Conservation (phyloP, 2,113 vertebrate genomes). For the Mobula hypostoma region DNA sequence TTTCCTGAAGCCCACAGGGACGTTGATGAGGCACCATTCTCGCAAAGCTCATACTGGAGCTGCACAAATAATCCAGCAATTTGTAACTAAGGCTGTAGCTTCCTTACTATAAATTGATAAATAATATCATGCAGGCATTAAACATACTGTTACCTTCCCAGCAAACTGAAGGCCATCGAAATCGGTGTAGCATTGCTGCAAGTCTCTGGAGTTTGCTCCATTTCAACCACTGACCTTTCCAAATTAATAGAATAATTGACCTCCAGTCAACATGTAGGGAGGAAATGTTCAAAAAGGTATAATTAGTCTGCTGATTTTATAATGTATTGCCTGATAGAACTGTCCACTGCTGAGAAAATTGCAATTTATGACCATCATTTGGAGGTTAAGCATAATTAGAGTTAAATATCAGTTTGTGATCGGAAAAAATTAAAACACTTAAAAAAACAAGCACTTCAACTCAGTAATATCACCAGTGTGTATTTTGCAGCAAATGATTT, state of each 20-base stretch:
- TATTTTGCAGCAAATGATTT: neutral
- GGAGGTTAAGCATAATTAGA: slow-evolving; percentile 29
- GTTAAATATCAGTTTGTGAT: slow-evolving; percentile 20
- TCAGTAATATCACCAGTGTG: neutral
- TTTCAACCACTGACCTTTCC: slow-evolving; percentile 26
- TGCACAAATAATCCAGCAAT: neutral
- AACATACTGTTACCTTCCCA: neutral
- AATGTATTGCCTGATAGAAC: slow-evolving; percentile 25
- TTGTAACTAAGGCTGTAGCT: neutral
- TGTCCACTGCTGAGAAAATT: neutral
- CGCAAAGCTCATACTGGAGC: neutral
- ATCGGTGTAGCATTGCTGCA: neutral
- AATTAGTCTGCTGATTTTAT: neutral
- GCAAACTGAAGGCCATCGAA: neutral
- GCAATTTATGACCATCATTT: neutral
- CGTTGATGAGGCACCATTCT: neutral
- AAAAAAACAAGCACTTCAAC: neutral
- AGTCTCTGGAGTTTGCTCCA: neutral
- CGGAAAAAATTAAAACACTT: neutral
- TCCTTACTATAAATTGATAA: neutral
- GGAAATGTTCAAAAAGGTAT: neutral
- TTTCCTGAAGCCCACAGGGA: neutral
- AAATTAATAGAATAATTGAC: slow-evolving; percentile 35
- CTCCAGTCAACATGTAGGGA: neutral
- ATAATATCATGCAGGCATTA: neutral